Evolutionary conservation across 2,113 vertebrate genomes (phyloP).

Genomic region (Burhinus bistriatus): DNA sequence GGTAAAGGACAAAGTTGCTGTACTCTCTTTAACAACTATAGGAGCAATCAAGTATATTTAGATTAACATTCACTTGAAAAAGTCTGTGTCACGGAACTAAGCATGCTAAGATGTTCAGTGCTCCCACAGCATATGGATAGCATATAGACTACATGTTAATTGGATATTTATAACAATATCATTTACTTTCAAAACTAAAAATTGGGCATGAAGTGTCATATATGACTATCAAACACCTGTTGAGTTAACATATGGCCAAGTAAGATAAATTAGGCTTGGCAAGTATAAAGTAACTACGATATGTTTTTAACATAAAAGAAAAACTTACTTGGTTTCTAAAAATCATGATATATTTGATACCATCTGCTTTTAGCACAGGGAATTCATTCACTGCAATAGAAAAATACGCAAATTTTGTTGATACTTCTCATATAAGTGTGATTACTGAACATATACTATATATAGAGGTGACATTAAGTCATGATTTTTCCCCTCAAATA

Average conservation of each 20-base stretch:
- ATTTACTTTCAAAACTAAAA: not conserved
- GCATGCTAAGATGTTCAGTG: not conserved
- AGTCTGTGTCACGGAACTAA: not conserved
- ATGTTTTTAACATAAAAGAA: not conserved
- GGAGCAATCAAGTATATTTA: not conserved
- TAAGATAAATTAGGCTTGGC: not conserved
- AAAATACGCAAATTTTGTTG: not conserved
- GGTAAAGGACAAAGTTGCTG: not conserved
- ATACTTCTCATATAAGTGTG: not conserved
- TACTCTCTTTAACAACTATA: not conserved
- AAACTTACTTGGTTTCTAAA: constrained; percentile 94
- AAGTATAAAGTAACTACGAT: not conserved
- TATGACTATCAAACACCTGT: not conserved
- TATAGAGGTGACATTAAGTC: not conserved
- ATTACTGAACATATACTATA: not conserved
- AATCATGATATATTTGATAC: constrained; percentile 99
- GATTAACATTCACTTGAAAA: not conserved
- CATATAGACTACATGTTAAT: not conserved
- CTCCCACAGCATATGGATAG: not conserved
- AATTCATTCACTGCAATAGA: constrained; percentile 91
- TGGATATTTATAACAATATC: not conserved
- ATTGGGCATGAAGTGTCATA: not conserved
- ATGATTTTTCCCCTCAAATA: not conserved
- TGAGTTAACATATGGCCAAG: constrained; percentile 3
- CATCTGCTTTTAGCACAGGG: constrained; percentile 96